Evolutionary conservation across 53 echinoderm and acorn worm species (phyloP).

Genomic region (Luidia sarsii): DNA sequence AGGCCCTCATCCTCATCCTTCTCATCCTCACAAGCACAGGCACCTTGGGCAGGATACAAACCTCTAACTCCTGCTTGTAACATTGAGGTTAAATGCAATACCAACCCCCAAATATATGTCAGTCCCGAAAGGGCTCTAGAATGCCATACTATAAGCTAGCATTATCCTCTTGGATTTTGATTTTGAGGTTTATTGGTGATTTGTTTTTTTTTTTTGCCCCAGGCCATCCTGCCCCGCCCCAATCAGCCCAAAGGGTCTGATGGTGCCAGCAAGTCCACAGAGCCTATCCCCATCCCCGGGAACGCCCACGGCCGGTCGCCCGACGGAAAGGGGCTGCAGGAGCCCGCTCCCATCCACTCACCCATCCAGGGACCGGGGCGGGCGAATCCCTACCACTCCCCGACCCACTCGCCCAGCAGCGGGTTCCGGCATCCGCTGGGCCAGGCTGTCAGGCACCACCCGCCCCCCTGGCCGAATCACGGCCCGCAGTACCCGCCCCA

Average conservation of each 20-base stretch:
- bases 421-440: slow-evolving; percentile 48
- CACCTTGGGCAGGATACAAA: too few species aligned
- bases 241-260: slow-evolving; percentile 40
- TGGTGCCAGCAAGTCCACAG: slow-evolving; percentile 39
- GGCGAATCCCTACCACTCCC: slow-evolving; percentile 32
- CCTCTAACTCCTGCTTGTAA: too few species aligned
- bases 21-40: too few species aligned
- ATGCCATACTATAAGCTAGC: too few species aligned
- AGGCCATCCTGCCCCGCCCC: slow-evolving; percentile 73
- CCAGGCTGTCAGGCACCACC: slow-evolving; percentile 44
- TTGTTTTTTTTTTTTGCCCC: too few species aligned
- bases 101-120: too few species aligned
- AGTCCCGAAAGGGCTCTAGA: too few species aligned
- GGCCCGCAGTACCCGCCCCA: slow-evolving; percentile 26
- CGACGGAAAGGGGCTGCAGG: slow-evolving; percentile 39
- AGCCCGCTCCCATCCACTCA: slow-evolving; percentile 62
- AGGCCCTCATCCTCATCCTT: too few species aligned
- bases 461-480: slow-evolving; percentile 51
- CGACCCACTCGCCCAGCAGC: slow-evolving; percentile 48
- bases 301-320: slow-evolving; percentile 24
- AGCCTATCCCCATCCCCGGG: slow-evolving; percentile 36
- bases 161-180: too few species aligned
- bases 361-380: slow-evolving; percentile 11
- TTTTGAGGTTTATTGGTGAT: too few species aligned
- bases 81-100: too few species aligned